Base-by-base conservation (phyloP, 2,888 invertebrate species). In the Ceraclea dissimilis region DNA sequence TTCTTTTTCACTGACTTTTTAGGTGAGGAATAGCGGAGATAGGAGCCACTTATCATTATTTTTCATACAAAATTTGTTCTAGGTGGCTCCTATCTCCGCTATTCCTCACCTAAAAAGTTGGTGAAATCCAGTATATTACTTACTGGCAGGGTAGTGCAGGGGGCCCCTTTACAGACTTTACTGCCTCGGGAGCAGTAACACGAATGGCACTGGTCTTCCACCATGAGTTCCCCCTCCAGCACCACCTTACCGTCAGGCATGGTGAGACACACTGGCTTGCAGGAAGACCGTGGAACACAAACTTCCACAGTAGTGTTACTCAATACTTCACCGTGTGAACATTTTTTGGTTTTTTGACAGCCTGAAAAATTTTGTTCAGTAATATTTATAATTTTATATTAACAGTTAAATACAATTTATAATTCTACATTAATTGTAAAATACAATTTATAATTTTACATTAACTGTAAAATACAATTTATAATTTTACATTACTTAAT, bases 221-320 rank as follows among this genome's bases (percentile, higher is more conserved):
- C 81, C 0, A 90, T 79, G 19, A 85, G 67, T 66, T 91, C 91
- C 1, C 92, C 90, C 70, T 93, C 93, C 54, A 83, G 82, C 65
- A 86, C 83, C 16, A 80, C 78, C 4, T 73, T 73, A 0, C 85
- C 89, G 54, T 86, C 80, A 0, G 65, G 65, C 17, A 86, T 70
- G 33, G 83, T 79, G 73, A 86, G 74, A 64, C 92, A 91, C 1
- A 85, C 71, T 0, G 84, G 84, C 61, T 80, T 79, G 69, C 93
- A 94, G 49, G 80, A 75, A 1, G 81, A 78, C 52, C 83, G 81
- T 0, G 90, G 86, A 4, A 93, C 84, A 67, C 94, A 94, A 34
- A 86, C 84, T 0, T 72, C 71, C 46, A 83, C 80, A 0, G 82
- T 81, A 13, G 79, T 75, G 69, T 90, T 91, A 50, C 78, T 74